These are phyloP conservation scores for Muraenolepis orangiensis DNA, from an alignment of 2,797 vertebrate species.

Conservation along the genomic window DNA sequence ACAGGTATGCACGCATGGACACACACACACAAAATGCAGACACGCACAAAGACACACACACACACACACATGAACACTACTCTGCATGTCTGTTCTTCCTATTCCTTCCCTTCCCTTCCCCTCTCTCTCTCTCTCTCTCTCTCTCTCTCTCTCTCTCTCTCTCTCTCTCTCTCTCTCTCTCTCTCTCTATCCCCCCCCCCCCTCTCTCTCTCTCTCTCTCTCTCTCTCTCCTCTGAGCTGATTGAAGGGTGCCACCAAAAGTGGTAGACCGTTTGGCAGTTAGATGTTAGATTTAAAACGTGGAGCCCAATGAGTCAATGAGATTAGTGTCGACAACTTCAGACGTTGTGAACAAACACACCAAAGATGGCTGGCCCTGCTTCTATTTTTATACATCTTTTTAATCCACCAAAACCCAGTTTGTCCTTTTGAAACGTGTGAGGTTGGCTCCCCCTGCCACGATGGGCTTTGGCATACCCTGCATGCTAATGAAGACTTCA, in stretches of 20 bases:
- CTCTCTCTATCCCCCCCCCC: neutral
- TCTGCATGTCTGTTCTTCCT: neutral
- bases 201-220: neutral
- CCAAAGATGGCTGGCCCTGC: constrained; percentile 33
- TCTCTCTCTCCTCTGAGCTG: constrained; percentile 11
- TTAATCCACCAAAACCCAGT: constrained; percentile 40
- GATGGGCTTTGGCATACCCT: constrained; percentile 13
- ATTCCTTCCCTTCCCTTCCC: constrained; percentile 17
- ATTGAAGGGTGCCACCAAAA: neutral
- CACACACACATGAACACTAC: neutral
- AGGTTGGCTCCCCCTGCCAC: neutral
- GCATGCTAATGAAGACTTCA: constrained; percentile 36
- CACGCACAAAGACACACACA: neutral
- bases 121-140: constrained; percentile 14
- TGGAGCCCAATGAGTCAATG: constrained; percentile 26
- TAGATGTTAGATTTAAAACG: constrained; percentile 40
- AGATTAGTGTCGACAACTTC: constrained; percentile 52
- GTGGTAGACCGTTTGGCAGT: constrained; percentile 36
- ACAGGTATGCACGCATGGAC: neutral
- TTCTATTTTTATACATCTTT: constrained; percentile 56
- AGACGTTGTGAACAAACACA: constrained; percentile 36
- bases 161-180: constrained; percentile 3
- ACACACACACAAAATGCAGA: neutral
- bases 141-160: constrained; percentile 26
- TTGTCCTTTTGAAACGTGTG: constrained; percentile 44